A percentile compares a stretch with the other conserved stretches of the same genome.
Evolutionary conservation across 2,888 invertebrate species (phyloP).

Genomic region (Perithous albicinctus): DNA sequence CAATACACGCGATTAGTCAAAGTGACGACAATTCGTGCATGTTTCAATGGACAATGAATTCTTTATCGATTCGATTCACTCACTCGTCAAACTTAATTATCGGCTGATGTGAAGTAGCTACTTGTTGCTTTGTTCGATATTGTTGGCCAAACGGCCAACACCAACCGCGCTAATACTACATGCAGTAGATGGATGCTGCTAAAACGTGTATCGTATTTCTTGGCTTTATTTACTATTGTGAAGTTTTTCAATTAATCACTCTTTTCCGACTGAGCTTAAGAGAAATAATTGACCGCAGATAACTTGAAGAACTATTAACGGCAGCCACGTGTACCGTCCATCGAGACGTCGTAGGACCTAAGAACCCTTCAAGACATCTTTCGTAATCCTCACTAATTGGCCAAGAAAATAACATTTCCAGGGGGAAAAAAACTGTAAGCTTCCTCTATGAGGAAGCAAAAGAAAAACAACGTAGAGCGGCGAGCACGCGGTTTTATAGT

Average conservation of each 20-base stretch:
- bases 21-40: neutral
- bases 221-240: neutral
- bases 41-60: constrained; percentile 11
- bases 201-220: neutral
- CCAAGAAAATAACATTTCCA: constrained; percentile 32
- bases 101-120: constrained; percentile 19
- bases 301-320: constrained; percentile 22
- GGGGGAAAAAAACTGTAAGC: constrained; percentile 15
- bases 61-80: constrained; percentile 7
- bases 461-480: neutral
- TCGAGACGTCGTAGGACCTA: constrained; percentile 1
- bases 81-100: constrained; percentile 24
- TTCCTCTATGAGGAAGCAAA: neutral
- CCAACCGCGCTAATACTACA: neutral
- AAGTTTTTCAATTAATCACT: neutral
- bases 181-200: neutral
- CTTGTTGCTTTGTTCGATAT: constrained; percentile 43
- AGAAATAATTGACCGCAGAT: constrained; percentile 57
- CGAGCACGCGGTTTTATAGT: neutral
- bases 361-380: constrained; percentile 28
- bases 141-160: neutral
- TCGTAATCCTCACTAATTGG: constrained; percentile 68
- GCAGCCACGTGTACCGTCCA: constrained; percentile 12
- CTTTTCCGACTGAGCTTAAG: constrained; percentile 19
- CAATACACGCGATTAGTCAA: neutral